Base-by-base conservation (phyloP, 1,140 invertebrate species). In the Stenopsyche tienmushanensis region DNA sequence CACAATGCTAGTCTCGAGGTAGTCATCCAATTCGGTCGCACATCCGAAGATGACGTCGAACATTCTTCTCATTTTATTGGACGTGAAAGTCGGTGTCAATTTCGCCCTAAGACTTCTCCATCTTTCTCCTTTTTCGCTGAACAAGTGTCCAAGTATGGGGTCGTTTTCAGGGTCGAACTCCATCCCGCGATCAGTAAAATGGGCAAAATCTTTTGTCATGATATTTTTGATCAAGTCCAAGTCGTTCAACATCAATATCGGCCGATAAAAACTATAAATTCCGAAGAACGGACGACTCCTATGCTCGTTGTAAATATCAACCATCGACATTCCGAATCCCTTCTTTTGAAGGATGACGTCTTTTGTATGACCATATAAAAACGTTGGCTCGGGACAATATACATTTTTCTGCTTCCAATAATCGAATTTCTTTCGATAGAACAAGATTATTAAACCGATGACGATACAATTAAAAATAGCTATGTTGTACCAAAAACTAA, bases 221-320 rank as follows among this genome's bases (percentile, higher is more conserved):
- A 89, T 78, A 15, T 78, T 72, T 69, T 85, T 86, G 0, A 87
- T 78, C 0, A 90, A 69, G 5, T 85, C 82, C 17, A 85, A 74
- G 71, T 89, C 83, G 8, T 81, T 75, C 1, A 84, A 49, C 1
- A 85, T 68, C 3, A 85, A 59, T 9, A 76, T 71, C 0, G 85
- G 85, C 1, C 79, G 75, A 3, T 75, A 73, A 67, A 73, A 72
- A 41, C 67, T 71, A 15, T 72, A 80, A 1, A 77, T 64, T 17
- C 77, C 77, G 3, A 77, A n/a, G 41, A 52, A 70, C n/a, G 69
- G 67, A n/a, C 57, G 44, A 23, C 70, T 17, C 44, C 68, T 66
- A 8, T 20, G 60, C 10, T 25, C 21, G 13, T 67, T 13, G 15
- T 73, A 72, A 1, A 72, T 18, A 8, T 69, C n/a, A n/a, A 26